Base-by-base conservation (phyloP, 1,140 invertebrate species). In the Polypedilum pembai region DNA sequence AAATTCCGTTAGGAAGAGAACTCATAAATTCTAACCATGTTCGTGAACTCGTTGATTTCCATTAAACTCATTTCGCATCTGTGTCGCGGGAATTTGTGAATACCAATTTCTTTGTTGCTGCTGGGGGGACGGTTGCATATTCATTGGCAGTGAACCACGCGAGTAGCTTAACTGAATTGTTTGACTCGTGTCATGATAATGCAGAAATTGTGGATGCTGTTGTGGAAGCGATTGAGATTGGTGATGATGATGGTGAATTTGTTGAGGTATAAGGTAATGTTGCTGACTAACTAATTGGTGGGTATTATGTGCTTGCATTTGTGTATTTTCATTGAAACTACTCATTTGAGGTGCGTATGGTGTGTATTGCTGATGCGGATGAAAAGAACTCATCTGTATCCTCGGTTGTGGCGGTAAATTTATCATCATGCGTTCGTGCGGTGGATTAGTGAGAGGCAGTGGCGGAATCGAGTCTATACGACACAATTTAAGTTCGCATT, bases 221-320 rank as follows among this genome's bases (percentile, higher is more conserved):
- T 33, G 24, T 33, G 24, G 5, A 33, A 5, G 24, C 24, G 24
- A 33, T 33, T 33, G 24, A 33, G 24, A 33, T 80, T 73, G 81
- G 78, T 76, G 81, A 81, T 77, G 82, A 78, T 77, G 81, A 81
- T 77, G 81, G 81, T 77, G 81, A 80, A 79, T 81, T 80, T 77
- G 81, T 80, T 12, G 10, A 17, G 45, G 45, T 1, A 56, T 56
- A 33, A 33, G 24, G 7, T 56, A 56, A 17, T 56, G 45, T 17
- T 56, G 45, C n/a, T 56, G 45, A 17, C 45, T 56, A 15, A 17
- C n/a, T 12, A 56, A 12, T n/a, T n/a, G n/a, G n/a, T 56, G 45
- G 1, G n/a, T 56, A 12, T 12, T 56, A 15, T 56, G 45, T 15
- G 45, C 24, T 33, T 1, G 24, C 24, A 33, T 33, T 33, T 33